Evolutionary conservation across 2,888 invertebrate species (phyloP), one percentile per base, ranked within the genome.

Genomic region (Melanostoma mellinum): DNA sequence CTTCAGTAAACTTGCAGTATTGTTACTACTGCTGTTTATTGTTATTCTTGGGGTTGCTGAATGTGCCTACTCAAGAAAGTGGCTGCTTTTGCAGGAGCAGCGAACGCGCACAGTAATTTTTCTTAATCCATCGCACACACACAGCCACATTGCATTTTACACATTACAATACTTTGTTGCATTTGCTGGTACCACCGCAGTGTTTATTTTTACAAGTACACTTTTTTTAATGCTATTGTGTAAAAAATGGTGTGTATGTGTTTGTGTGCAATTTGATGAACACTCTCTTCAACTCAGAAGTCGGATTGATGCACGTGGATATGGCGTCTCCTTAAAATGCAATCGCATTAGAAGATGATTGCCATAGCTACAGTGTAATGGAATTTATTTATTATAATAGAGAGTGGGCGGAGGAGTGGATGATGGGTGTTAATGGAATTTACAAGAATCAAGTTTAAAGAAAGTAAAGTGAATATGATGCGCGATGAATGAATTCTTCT

Each of bases 21-120:
- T 63, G 63, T 50, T 50, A 32, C 10, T 20, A 20, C 32, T 32
- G 1, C 32, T 48, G 48, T 61, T 61, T 61, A 63, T 50, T 50
- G 63, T 76, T 76, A 60, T 60, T 60, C 52, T 53, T 68, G 42
- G 40, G 46, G 44, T 56, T 80, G 68, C 69, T 82, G 82, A 69
- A 73, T 73, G 67, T 56, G 67, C 56, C 65, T 65, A 58, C 58
- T 69, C 32, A 78, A 78, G 78, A 56, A 77, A 82, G 65, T 76
- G 77, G 72, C 76, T 61, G 50, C 42, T 53, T 71, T 71, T 71
- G 33, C 63, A 81, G 75, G 76, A 72, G 72, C 80, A 71, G 10
- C 32, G 30, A 71, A 40, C 48, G 48, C 36, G 55, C 33, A 61
- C 36, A 50, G 8, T n/a, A 3, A 36, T 46, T 20, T 36, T n/a